phyloP scores from a whole-genome alignment of 2,113 vertebrate species.

The Fregata magnificens region DNA sequence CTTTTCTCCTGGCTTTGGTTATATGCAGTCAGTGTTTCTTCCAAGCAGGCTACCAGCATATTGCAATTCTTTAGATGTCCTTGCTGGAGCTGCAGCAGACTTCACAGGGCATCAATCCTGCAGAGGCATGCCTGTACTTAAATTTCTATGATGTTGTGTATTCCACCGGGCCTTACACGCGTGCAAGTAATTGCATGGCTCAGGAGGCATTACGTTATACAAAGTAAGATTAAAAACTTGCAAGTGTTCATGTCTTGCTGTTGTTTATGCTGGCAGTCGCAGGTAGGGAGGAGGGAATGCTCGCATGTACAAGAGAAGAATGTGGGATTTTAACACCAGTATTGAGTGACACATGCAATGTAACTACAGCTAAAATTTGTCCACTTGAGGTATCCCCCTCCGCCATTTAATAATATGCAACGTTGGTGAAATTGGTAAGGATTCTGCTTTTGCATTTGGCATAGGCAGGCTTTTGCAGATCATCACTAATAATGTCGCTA shows the following conservation, averaged over 20 bases:
- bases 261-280: accelerated
- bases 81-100: neutral
- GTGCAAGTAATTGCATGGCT: neutral
- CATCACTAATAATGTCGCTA: neutral
- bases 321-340: neutral
- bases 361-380: neutral
- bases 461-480: neutral
- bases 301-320: neutral
- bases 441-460: neutral
- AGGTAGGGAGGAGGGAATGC: neutral
- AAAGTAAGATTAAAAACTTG: neutral
- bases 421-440: neutral
- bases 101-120: neutral
- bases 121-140: neutral
- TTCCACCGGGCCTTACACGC: accelerated
- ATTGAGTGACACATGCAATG: neutral
- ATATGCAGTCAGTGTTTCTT: neutral
- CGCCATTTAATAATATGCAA: neutral
- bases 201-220: neutral
- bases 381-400: neutral
- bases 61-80: neutral
- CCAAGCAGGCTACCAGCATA: neutral
- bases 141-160: accelerated
- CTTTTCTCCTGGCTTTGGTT: neutral
- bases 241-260: neutral